Conservation (phyloP, 2,797 vertebrate genomes). For the Brachyalestes nurse region DNA sequence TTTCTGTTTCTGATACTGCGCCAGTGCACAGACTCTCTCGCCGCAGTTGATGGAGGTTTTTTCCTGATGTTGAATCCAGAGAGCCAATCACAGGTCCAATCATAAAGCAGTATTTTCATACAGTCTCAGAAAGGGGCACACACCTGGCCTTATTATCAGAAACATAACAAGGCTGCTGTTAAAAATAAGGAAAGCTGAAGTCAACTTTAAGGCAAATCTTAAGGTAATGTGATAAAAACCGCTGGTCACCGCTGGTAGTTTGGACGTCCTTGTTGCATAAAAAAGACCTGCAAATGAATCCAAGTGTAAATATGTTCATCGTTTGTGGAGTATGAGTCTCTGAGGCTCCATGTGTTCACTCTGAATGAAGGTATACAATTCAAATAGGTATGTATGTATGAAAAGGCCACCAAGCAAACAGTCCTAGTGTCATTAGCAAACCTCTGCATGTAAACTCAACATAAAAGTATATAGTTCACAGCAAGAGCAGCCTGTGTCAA, state of each 20-base stretch:
- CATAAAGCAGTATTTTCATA: neutral
- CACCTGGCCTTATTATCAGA: conserved; percentile 18
- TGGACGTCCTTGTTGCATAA: conserved; percentile 30
- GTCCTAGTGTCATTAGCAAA: neutral
- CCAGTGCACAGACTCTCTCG: neutral
- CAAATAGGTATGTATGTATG: conserved; percentile 8
- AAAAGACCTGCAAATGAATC: conserved; percentile 35
- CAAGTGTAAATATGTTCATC: conserved; percentile 40
- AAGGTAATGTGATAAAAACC: conserved; percentile 5
- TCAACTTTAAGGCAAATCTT: neutral
- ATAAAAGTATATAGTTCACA: neutral
- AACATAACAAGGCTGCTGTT: conserved; percentile 41
- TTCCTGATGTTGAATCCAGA: neutral
- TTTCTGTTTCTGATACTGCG: neutral
- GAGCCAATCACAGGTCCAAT: too few relatives aligned
- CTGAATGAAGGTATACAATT: conserved; percentile 56
- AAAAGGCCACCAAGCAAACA: conserved; percentile 11
- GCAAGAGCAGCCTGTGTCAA: neutral
- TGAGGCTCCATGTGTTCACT: conserved; percentile 72
- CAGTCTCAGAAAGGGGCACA: conserved; percentile 14
- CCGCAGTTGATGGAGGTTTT: neutral
- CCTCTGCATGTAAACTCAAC: neutral
- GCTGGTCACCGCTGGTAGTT: conserved; percentile 15
- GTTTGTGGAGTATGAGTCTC: conserved; percentile 65
- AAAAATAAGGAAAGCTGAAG: conserved; percentile 36